Conservation (phyloP, 23 tunicate species). For the Ciona savignyi region DNA sequence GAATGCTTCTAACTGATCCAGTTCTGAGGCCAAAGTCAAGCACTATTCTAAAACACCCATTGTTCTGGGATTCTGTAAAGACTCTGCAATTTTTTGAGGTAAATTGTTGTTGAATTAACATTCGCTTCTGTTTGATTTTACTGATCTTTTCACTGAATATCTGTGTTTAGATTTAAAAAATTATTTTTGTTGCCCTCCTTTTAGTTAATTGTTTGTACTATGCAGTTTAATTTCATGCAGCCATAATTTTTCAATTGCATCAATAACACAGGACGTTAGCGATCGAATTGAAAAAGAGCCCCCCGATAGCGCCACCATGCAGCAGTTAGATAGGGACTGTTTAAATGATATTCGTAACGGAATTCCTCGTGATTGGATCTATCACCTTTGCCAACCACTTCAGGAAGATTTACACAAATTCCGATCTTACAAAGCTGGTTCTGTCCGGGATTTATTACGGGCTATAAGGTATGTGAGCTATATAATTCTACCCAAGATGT, state of each 20-base stretch:
- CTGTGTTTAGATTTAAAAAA: no score
- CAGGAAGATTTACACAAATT: slow-evolving; percentile 70
- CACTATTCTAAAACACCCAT: slow-evolving; percentile 62
- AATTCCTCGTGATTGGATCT: slow-evolving; percentile 68
- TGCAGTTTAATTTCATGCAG: no score
- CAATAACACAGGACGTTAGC: slow-evolving; percentile 85
- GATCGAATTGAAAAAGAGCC: slow-evolving; percentile 83
- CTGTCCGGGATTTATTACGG: slow-evolving; percentile 64
- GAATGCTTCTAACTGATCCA: slow-evolving; percentile 64
- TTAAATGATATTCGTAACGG: slow-evolving; percentile 37
- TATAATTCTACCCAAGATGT: no score
- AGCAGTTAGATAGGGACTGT: slow-evolving; percentile 28
- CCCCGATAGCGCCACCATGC: slow-evolving; percentile 51
- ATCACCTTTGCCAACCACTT: slow-evolving; percentile 53
- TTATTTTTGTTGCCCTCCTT: no score
- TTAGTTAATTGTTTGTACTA: no score
- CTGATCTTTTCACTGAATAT: no score
- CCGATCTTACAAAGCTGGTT: slow-evolving; percentile 63
- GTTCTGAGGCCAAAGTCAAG: slow-evolving; percentile 55
- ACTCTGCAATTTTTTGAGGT: slow-evolving; percentile 89
- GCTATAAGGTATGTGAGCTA: slow-evolving; percentile 64
- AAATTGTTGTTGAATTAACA: neutral
- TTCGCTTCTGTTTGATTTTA: no score
- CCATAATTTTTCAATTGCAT: no score
- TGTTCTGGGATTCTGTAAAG: slow-evolving; percentile 73